Percentiles rank a stretch among this genome's conserved stretches.
Conservation (phyloP, 1,140 invertebrate species). For the Nomia melanderi region DNA sequence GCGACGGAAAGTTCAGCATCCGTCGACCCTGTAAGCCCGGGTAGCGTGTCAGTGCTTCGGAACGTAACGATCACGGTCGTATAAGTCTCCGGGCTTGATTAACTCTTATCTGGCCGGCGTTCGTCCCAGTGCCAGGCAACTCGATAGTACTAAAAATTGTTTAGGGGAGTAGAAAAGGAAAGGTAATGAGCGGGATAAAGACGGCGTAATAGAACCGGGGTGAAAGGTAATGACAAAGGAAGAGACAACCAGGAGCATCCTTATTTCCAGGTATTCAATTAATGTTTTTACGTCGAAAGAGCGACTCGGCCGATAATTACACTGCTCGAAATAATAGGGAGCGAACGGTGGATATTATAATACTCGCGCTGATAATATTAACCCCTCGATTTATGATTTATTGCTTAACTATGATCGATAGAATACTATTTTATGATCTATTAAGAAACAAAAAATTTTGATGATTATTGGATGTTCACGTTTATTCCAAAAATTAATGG, state of each 20-base stretch:
- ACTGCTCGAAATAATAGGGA: conserved; percentile 19
- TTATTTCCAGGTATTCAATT: conserved; percentile 23
- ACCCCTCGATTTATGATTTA: not conserved
- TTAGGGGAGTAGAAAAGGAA: not conserved
- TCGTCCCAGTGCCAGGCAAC: no score
- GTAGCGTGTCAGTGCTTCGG: conserved; percentile 9
- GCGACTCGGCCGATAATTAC: conserved; percentile 23
- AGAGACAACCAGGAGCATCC: not conserved
- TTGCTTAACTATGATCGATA: no score
- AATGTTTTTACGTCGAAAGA: conserved; percentile 6
- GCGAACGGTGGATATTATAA: conserved; percentile 16
- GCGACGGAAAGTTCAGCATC: conserved; percentile 5
- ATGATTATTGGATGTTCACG: no score
- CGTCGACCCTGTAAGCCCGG: conserved; percentile 6
- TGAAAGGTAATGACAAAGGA: conserved; percentile 11
- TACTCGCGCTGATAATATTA: not conserved
- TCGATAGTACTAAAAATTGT: conserved; percentile 13
- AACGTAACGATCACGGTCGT: conserved; percentile 25
- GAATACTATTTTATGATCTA: no score
- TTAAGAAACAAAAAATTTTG: no score
- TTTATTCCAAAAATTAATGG: no score
- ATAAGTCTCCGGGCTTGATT: conserved; percentile 18
- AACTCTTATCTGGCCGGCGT: conserved; percentile 7
- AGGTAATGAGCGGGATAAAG: not conserved
- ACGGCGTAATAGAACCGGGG: not conserved